Percentiles rank a stretch among this genome's conserved stretches.
Evolutionary conservation across 2,797 vertebrate genomes (phyloP).

Genomic region (Intellagama lesueurii): DNA sequence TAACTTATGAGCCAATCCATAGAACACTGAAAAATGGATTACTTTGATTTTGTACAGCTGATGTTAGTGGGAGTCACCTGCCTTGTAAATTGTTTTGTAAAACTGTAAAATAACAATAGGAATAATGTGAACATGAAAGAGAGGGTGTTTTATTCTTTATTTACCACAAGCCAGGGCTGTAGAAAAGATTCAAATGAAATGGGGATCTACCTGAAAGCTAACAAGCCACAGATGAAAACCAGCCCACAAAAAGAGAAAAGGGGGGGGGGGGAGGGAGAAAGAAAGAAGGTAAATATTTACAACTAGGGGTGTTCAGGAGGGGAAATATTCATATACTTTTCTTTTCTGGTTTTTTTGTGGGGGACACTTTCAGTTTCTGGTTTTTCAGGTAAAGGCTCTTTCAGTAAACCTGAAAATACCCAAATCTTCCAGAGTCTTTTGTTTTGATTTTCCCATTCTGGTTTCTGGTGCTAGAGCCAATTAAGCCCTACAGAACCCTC

Average conservation of each 20-base stretch:
- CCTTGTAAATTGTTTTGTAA: neutral
- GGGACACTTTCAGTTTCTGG: no score
- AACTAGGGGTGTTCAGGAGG: no score
- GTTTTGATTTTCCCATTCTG: no score
- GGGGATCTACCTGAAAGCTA: neutral
- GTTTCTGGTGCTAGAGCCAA: no score
- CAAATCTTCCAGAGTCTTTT: no score
- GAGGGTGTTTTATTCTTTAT: neutral
- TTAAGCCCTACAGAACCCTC: no score
- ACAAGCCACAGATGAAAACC: neutral
- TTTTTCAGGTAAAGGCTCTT: no score
- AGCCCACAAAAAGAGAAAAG: neutral
- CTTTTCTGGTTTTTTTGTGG: no score
- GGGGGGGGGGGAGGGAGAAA: no score
- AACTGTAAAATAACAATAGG: neutral
- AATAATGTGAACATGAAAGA: neutral
- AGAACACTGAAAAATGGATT: neutral
- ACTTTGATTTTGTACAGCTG: neutral
- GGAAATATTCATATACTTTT: no score
- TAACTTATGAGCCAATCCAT: neutral
- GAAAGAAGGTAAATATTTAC: no score
- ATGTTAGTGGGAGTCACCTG: neutral
- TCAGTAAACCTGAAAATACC: no score
- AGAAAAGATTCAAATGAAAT: neutral
- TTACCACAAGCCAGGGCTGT: neutral